Conservation (phyloP, 2,797 vertebrate species). For the Gymnothorax javanicus region DNA sequence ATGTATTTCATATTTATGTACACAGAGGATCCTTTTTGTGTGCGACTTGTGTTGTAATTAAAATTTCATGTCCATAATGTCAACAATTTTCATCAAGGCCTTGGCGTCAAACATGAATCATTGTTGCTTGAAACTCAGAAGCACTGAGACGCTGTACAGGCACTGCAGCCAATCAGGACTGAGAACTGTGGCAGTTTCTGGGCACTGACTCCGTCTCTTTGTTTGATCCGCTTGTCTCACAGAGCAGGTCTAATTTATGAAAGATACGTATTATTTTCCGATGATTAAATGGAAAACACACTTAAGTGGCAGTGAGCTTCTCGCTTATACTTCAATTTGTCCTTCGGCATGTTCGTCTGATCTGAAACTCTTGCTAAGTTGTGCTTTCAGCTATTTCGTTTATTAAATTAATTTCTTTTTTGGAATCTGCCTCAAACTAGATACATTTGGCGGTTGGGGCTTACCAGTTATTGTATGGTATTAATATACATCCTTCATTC, state of each 20-base stretch:
- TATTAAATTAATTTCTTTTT: background rate
- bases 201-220: background rate
- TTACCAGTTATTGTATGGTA: background rate
- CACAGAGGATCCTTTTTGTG: background rate
- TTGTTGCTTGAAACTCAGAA: background rate
- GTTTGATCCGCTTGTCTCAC: background rate
- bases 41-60: background rate
- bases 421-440: constrained; percentile 1
- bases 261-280: background rate
- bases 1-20: background rate
- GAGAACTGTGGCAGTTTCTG: background rate
- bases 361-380: background rate
- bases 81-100: background rate
- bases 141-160: too few relatives aligned
- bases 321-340: background rate
- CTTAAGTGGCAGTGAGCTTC: background rate
- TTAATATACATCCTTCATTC: background rate
- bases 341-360: background rate
- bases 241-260: background rate
- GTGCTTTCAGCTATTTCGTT: background rate
- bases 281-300: background rate
- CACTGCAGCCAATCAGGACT: background rate
- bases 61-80: background rate
- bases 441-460: background rate
- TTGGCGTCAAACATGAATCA: background rate